Conservation (phyloP, 2,888 invertebrate species). For the Dasypolia templi region DNA sequence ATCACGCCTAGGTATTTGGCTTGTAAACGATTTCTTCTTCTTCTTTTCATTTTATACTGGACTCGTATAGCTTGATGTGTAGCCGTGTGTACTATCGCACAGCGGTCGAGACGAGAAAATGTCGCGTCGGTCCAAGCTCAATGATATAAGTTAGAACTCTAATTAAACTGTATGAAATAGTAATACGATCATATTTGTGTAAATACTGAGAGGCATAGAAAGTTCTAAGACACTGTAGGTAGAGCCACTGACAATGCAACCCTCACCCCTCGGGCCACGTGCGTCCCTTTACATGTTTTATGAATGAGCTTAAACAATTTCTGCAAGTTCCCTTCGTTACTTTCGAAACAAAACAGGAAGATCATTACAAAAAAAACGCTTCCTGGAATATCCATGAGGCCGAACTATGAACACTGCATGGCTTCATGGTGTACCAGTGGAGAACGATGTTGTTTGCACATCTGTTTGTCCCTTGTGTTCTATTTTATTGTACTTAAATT, state of each 20-base stretch:
- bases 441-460: not conserved
- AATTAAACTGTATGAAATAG: constrained; percentile 31
- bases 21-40: too few species aligned
- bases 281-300: constrained; percentile 83
- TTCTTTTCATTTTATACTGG: too few species aligned
- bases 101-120: not conserved
- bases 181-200: constrained; percentile 49
- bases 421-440: not conserved
- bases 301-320: constrained; percentile 82
- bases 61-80: too few species aligned
- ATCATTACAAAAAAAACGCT: constrained; percentile 73
- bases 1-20: too few species aligned
- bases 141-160: too few species aligned
- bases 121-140: not conserved
- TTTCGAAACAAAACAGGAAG: constrained; percentile 72
- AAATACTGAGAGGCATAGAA: constrained; percentile 58
- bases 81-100: not conserved
- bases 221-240: too few species aligned
- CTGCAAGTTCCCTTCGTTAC: constrained; percentile 77
- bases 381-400: constrained; percentile 74
- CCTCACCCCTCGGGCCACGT: constrained; percentile 76
- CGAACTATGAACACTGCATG: constrained; percentile 30
- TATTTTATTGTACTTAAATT: too few species aligned
- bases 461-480: not conserved
- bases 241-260: constrained; percentile 70